Conservation (phyloP, 2,113 vertebrate genomes). For the Zonotrichia leucophrys region DNA sequence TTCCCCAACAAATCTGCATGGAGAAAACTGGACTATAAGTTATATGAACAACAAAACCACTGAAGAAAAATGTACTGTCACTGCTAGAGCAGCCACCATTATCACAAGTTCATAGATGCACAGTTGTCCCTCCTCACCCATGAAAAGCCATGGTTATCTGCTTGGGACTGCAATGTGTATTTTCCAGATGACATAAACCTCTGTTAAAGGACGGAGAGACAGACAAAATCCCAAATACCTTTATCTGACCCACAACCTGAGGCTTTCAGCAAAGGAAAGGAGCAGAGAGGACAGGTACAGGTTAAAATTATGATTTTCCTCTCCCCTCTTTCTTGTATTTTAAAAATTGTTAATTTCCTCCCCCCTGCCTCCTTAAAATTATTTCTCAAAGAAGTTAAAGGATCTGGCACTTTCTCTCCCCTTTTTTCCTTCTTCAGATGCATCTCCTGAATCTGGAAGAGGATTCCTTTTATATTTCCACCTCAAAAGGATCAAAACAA, state of each 20-base stretch:
- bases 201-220: not conserved
- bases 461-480: not conserved
- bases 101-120: not conserved
- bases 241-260: not conserved
- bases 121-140: not conserved
- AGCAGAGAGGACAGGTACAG: not conserved
- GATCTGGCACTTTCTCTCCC: not conserved
- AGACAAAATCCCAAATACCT: not conserved
- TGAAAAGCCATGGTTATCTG: not conserved
- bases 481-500: slow-evolving; percentile 29
- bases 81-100: not conserved
- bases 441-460: slow-evolving; percentile 25
- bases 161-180: accelerated
- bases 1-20: not conserved
- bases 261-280: not conserved
- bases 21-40: not conserved
- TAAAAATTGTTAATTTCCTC: not conserved
- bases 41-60: not conserved
- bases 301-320: not conserved
- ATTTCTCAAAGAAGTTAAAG: not conserved
- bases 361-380: not conserved
- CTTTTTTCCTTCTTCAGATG: not conserved
- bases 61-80: not conserved
- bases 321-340: not conserved
- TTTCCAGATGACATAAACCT: not conserved